Evolutionary conservation across 1,140 invertebrate species (phyloP).

Genomic region (Anastrepha ludens): DNA sequence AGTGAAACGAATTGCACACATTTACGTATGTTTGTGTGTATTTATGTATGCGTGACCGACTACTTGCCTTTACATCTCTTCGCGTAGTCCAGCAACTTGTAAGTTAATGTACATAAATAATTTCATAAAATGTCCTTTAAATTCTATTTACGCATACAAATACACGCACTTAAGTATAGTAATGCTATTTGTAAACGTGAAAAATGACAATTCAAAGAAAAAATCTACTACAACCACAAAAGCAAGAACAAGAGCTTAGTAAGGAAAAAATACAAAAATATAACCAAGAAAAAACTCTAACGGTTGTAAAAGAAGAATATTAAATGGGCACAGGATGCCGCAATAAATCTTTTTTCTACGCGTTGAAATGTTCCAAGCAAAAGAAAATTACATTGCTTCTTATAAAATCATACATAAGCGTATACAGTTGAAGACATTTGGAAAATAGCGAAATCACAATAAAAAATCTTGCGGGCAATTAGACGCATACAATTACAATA

Average conservation of each 20-base stretch:
- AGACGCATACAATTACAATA: constrained; percentile 73
- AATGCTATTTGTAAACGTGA: background rate
- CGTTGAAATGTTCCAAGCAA: background rate
- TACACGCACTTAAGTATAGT: no score
- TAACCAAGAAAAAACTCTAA: background rate
- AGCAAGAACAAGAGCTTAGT: background rate
- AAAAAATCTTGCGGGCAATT: constrained; percentile 67
- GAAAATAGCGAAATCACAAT: background rate
- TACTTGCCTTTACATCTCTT: no score
- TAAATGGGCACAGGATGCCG: constrained; percentile 5
- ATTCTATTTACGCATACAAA: background rate
- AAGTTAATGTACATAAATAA: background rate
- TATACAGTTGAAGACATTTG: background rate
- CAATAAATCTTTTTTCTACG: constrained; percentile 41
- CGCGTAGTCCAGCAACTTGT: no score
- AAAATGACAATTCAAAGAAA: background rate
- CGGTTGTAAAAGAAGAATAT: background rate
- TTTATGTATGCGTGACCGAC: no score
- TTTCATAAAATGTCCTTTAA: constrained; percentile 21
- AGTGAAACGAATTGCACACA: no score
- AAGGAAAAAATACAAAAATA: constrained; percentile 7
- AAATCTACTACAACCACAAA: background rate
- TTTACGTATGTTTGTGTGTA: no score
- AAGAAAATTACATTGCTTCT: background rate
- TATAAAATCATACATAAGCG: background rate